Conservation (phyloP, 2,113 vertebrate genomes). For the Agapornis roseicollis region DNA sequence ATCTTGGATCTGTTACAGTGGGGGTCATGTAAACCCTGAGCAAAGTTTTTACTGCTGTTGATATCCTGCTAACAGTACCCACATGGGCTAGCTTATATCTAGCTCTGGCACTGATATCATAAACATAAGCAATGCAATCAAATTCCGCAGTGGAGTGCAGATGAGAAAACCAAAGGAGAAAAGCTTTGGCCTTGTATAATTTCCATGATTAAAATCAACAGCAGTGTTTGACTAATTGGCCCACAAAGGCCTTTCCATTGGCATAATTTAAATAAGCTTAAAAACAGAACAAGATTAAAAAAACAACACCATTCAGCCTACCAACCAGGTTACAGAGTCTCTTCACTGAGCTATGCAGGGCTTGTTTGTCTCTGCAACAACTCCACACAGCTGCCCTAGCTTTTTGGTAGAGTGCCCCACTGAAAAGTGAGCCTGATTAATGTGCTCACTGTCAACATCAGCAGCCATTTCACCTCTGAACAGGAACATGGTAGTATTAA, state of each 20-base stretch:
- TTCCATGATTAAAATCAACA: slow-evolving; percentile 67
- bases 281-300: slow-evolving; percentile 41
- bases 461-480: neutral
- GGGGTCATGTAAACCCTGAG: neutral
- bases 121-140: slow-evolving; percentile 37
- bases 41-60: neutral
- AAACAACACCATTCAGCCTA: neutral
- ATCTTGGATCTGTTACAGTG: neutral
- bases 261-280: slow-evolving; percentile 38
- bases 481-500: rapidly evolving
- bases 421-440: neutral
- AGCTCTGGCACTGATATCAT: neutral
- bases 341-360: neutral
- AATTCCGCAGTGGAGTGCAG: neutral
- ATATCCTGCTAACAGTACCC: neutral
- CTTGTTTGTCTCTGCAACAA: neutral
- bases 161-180: slow-evolving; percentile 48
- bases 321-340: neutral
- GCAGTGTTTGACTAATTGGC: slow-evolving; percentile 55
- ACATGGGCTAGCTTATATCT: neutral
- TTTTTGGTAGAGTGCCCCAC: neutral
- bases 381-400: neutral
- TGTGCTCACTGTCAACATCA: neutral
- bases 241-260: slow-evolving; percentile 46
- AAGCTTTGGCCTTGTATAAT: slow-evolving; percentile 32